Conservation (phyloP, 1,140 invertebrate genomes). For the Archivesica marissinica region DNA sequence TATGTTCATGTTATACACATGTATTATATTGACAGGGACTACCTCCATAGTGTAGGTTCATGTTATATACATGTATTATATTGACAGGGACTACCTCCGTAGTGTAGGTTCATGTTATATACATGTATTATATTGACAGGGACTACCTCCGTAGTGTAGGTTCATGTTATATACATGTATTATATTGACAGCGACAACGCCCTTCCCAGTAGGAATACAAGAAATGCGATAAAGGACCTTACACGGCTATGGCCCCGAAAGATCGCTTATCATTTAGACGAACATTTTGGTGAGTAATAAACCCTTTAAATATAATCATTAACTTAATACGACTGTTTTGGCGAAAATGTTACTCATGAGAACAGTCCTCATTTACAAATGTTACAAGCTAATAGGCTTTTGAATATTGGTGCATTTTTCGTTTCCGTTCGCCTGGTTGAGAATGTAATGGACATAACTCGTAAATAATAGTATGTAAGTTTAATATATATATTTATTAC, state of each 20-base stretch:
- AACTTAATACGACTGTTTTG: not conserved
- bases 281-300: conserved; percentile 1
- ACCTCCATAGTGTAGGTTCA: too few relatives aligned
- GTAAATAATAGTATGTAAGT: too few relatives aligned
- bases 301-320: not conserved
- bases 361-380: not conserved
- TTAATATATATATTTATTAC: too few relatives aligned
- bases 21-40: too few relatives aligned
- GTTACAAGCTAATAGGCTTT: not conserved
- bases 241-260: not conserved
- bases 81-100: too few relatives aligned
- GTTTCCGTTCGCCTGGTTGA: not conserved
- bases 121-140: too few relatives aligned
- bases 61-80: too few relatives aligned
- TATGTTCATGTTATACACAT: too few relatives aligned
- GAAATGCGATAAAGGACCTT: not conserved
- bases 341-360: not conserved
- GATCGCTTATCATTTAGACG: not conserved
- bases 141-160: too few relatives aligned
- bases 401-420: not conserved
- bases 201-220: not conserved
- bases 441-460: too few relatives aligned
- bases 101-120: too few relatives aligned
- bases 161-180: too few relatives aligned
- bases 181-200: not conserved